Evolutionary conservation across 2,888 invertebrate species (phyloP).

Genomic region (Noctua janthe): DNA sequence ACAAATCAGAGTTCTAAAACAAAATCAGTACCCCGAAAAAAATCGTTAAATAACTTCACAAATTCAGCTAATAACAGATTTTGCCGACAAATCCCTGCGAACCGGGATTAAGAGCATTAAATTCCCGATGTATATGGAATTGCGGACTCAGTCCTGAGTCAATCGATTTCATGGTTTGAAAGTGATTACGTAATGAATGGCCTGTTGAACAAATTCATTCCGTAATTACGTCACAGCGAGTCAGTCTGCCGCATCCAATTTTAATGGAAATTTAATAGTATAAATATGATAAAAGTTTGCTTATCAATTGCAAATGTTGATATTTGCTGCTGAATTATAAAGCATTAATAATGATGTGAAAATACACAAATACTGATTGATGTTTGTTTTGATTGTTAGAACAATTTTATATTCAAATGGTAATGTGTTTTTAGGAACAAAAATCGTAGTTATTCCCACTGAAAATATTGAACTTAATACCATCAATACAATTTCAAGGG

Average conservation of each 20-base stretch:
- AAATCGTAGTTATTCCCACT: neutral
- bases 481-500: neutral
- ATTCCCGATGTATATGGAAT: conserved; percentile 63
- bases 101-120: conserved; percentile 71
- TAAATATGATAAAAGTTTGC: conserved; percentile 14
- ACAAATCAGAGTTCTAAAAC: conserved; percentile 1
- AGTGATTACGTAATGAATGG: conserved; percentile 67
- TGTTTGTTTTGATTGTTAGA: neutral
- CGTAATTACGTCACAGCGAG: conserved; percentile 56
- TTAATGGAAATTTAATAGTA: conserved; percentile 37
- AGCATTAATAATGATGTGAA: neutral
- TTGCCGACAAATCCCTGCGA: conserved; percentile 71
- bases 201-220: conserved; percentile 64
- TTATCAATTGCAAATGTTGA: conserved; percentile 15
- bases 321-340: conserved; percentile 17
- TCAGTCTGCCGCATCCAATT: conserved; percentile 31
- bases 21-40: conserved; percentile 31
- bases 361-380: conserved; percentile 5
- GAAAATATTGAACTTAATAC: neutral
- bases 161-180: conserved; percentile 70
- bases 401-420: neutral
- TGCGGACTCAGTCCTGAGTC: conserved; percentile 62
- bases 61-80: conserved; percentile 70
- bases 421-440: neutral
- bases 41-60: conserved; percentile 64